Conservation (phyloP, 2,888 invertebrate genomes). For the Agonopterix subpropinquella region DNA sequence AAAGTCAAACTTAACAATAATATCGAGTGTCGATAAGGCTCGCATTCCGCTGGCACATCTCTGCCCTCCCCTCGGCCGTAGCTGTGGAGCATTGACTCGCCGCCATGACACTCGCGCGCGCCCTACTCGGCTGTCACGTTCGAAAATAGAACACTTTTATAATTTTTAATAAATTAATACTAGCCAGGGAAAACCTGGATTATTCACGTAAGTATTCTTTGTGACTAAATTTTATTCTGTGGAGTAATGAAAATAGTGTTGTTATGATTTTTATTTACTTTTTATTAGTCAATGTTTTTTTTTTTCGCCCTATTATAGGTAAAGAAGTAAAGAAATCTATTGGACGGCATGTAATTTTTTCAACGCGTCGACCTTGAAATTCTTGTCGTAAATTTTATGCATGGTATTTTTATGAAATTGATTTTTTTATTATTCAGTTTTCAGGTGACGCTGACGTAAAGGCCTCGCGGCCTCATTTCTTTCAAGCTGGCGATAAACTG, state of each 20-base stretch:
- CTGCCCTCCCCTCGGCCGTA: conserved; percentile 18
- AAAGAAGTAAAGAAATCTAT: too few relatives aligned
- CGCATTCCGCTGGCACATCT: conserved; percentile 12
- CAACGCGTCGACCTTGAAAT: too few relatives aligned
- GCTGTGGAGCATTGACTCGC: conserved; percentile 10
- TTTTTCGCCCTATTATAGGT: too few relatives aligned
- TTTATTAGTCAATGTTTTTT: too few relatives aligned
- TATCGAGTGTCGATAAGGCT: conserved; percentile 21
- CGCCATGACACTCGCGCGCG: conserved; percentile 37
- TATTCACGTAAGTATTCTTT: conserved; percentile 14
- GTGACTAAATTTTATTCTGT: neutral
- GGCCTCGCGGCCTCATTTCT: conserved; percentile 19
- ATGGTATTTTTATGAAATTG: too few relatives aligned
- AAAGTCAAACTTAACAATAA: neutral
- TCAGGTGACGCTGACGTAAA: conserved; percentile 20
- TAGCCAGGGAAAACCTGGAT: conserved; percentile 12
- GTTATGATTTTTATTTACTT: too few relatives aligned
- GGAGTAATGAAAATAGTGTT: too few relatives aligned
- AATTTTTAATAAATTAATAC: conserved; percentile 13
- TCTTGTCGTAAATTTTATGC: too few relatives aligned
- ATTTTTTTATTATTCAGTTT: conserved; percentile 1
- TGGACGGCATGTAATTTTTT: too few relatives aligned
- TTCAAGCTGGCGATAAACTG: conserved; percentile 40
- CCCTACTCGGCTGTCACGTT: conserved; percentile 31
- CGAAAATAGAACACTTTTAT: conserved; percentile 26